phyloP scores from a whole-genome alignment of 2,797 vertebrate genomes.

The Hippopotamyrus pictus region DNA sequence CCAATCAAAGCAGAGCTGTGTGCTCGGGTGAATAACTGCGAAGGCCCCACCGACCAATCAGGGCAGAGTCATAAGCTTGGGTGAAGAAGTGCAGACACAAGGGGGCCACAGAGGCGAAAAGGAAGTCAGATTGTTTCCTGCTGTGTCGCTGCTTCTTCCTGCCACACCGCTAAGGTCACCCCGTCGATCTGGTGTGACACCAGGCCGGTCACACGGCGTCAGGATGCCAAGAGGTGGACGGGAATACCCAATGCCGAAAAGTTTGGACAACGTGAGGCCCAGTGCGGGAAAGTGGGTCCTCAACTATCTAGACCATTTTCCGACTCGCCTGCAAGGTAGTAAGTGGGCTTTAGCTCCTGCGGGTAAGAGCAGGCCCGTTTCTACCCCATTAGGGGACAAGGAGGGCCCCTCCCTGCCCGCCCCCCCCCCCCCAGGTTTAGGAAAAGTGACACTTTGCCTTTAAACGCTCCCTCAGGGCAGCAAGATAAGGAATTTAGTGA shows the following conservation, averaged over 20 bases:
- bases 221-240: not conserved
- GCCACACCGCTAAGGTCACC: not conserved
- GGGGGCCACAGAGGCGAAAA: not conserved
- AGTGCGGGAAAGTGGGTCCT: not conserved
- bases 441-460: slow-evolving; percentile 82
- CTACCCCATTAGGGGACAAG: slow-evolving; percentile 24
- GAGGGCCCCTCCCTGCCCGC: slow-evolving; percentile 31
- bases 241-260: not conserved
- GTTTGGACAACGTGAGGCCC: not conserved
- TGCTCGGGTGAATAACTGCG: not conserved
- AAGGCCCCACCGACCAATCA: not conserved
- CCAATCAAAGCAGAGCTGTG: no score
- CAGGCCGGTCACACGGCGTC: not conserved
- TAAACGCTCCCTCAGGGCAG: slow-evolving; percentile 81
- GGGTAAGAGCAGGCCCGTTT: not conserved
- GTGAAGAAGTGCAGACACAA: not conserved
- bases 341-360: not conserved
- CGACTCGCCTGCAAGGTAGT: not conserved
- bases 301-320: not conserved
- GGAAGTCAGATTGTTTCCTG: not conserved
- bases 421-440: slow-evolving; percentile 53
- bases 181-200: not conserved
- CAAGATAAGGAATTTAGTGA: slow-evolving; percentile 98
- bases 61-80: not conserved
- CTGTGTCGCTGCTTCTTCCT: not conserved